Percentiles rank a stretch among this genome's conserved stretches.
Conservation (phyloP, 2,113 vertebrate genomes). For the Elaphurus davidianus region DNA sequence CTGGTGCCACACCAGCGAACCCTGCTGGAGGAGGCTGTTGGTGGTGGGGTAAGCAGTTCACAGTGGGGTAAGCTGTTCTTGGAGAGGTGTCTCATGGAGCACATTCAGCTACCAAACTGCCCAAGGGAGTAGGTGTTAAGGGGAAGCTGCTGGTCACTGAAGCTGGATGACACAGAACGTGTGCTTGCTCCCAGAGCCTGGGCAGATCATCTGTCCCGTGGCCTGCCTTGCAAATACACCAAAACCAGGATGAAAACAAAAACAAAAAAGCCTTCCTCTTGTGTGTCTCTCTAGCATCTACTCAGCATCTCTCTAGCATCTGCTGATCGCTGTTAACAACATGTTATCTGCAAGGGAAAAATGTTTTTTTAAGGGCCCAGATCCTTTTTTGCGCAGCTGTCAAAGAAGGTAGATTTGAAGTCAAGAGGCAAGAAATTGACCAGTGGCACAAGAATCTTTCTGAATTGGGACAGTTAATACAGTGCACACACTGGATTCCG, state of each 20-base stretch:
- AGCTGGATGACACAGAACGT: fast-evolving
- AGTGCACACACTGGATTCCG: not conserved
- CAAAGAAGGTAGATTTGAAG: not conserved
- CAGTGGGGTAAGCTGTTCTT: not conserved
- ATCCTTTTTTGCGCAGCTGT: not conserved
- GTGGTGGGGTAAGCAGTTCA: not conserved
- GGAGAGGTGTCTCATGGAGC: not conserved
- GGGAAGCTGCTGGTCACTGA: not conserved
- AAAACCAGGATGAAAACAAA: not conserved
- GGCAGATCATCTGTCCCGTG: not conserved
- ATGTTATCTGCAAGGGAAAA: not conserved
- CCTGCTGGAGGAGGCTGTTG: not conserved
- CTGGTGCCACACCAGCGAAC: not conserved
- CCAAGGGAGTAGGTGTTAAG: not conserved
- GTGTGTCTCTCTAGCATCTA: not conserved
- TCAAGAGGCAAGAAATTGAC: not conserved
- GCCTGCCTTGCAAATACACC: not conserved
- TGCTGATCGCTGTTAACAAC: not conserved
- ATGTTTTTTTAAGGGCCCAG: not conserved
- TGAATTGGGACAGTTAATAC: not conserved
- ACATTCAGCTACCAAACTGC: not conserved
- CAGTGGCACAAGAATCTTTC: not conserved
- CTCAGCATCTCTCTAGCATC: not conserved
- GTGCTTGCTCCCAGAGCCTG: not conserved
- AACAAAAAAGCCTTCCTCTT: not conserved